phyloP scores from a whole-genome alignment of 1,140 invertebrate species.

The Drosophila sucinea region DNA sequence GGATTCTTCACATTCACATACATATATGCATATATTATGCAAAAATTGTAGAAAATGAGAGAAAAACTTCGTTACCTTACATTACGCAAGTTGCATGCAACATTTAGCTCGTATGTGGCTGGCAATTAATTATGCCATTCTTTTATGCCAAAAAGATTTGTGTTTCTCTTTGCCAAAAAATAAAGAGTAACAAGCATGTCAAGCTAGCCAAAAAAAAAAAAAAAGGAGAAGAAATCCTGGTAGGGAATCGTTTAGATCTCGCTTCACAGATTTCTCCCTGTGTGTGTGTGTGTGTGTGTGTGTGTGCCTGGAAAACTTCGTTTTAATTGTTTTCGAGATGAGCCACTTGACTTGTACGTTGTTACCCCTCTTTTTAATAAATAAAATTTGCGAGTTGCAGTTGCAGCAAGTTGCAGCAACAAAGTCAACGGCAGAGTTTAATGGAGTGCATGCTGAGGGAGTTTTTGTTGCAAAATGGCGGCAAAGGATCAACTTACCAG shows the following conservation, averaged over 20 bases:
- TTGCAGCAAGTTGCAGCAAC: constrained; percentile 45
- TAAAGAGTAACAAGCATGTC: constrained; percentile 45
- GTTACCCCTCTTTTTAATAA: constrained; percentile 73
- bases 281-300: neutral
- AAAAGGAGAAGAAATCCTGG: neutral
- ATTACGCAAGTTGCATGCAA: constrained; percentile 59
- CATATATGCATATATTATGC: neutral
- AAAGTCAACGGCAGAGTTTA: constrained; percentile 78
- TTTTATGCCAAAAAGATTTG: constrained; percentile 60
- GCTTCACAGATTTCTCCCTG: constrained; percentile 49
- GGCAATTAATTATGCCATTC: constrained; percentile 80
- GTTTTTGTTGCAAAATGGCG: constrained; percentile 76
- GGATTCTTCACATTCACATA: neutral
- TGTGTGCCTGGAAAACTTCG: constrained; percentile 56
- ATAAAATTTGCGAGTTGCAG: constrained; percentile 68
- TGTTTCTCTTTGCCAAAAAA: constrained; percentile 16
- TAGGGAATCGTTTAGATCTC: constrained; percentile 70
- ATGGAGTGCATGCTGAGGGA: constrained; percentile 73
- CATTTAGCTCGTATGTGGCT: constrained; percentile 62
- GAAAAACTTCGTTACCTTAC: neutral
- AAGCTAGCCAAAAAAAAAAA: constrained; percentile 56
- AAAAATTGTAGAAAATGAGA: neutral
- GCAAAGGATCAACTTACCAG: constrained; percentile 77
- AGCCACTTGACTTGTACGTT: constrained; percentile 77
- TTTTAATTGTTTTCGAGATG: constrained; percentile 80